Evolutionary conservation across 2,888 invertebrate genomes (phyloP).

Genomic region (Noctua fimbriata): DNA sequence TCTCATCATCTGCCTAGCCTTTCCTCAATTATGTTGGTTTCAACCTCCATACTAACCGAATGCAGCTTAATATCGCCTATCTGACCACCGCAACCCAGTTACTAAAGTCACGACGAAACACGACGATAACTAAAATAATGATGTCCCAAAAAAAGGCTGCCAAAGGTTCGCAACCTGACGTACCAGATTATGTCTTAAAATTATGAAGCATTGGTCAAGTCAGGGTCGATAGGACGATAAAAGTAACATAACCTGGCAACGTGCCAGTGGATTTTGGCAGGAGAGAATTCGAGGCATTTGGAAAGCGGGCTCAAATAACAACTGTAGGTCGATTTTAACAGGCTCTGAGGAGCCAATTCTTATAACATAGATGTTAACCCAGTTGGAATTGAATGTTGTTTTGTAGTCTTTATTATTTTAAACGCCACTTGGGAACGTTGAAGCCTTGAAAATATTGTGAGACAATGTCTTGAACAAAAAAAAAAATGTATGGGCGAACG

Average conservation of each 20-base stretch:
- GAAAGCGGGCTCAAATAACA: slow-evolving; percentile 26
- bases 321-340: slow-evolving; percentile 39
- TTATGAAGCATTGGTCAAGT: slow-evolving; percentile 43
- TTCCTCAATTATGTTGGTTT: neutral
- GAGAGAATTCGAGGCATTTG: slow-evolving; percentile 27
- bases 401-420: slow-evolving; percentile 18
- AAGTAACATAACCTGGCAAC: slow-evolving; percentile 53
- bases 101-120: neutral
- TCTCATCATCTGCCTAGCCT: neutral
- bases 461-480: neutral
- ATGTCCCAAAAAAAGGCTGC: neutral
- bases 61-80: neutral
- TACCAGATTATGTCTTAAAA: slow-evolving; percentile 27
- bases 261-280: slow-evolving; percentile 49
- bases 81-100: neutral
- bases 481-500: neutral
- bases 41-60: neutral
- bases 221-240: slow-evolving; percentile 52
- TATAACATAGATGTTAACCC: slow-evolving; percentile 31
- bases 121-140: neutral
- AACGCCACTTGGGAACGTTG: slow-evolving; percentile 1
- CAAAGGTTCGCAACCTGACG: neutral
- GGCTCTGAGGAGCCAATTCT: slow-evolving; percentile 32
- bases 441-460: slow-evolving; percentile 32
- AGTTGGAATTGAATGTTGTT: slow-evolving; percentile 18